A percentile compares a stretch with the other conserved stretches of the same genome.
phyloP scores from a whole-genome alignment of 2,113 vertebrate species.

The Clarias magur region DNA sequence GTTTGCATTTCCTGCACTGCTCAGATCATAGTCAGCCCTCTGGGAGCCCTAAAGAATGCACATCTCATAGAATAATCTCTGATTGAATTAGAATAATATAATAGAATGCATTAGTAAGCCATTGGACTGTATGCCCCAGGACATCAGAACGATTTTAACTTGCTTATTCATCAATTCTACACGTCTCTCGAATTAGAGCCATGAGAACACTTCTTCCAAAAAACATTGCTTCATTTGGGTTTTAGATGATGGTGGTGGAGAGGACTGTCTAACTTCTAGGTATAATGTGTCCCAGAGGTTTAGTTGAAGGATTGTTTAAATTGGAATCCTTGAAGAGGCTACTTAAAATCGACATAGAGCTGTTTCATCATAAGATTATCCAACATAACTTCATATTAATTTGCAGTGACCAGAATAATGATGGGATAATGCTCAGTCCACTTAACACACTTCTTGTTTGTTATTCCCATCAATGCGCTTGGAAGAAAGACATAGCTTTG shows the following conservation, averaged over 20 bases:
- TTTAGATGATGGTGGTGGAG: background rate
- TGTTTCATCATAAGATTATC: background rate
- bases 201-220: background rate
- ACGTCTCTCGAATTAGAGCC: background rate
- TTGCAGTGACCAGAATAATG: background rate
- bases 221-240: background rate
- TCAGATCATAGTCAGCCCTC: slow-evolving; percentile 15
- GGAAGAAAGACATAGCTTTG: background rate
- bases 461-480: background rate
- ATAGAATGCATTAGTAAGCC: background rate
- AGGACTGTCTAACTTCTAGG: background rate
- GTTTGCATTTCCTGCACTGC: slow-evolving; percentile 17
- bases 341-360: background rate
- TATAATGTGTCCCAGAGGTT: background rate
- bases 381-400: background rate
- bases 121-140: background rate
- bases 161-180: background rate
- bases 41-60: background rate
- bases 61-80: too few relatives aligned
- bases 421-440: background rate
- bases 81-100: background rate
- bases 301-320: background rate
- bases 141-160: background rate
- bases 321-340: background rate
- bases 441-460: background rate